These are phyloP conservation scores for Tricholaema leucomelas DNA, from an alignment of 2,113 vertebrate species.

Conservation along the genomic window DNA sequence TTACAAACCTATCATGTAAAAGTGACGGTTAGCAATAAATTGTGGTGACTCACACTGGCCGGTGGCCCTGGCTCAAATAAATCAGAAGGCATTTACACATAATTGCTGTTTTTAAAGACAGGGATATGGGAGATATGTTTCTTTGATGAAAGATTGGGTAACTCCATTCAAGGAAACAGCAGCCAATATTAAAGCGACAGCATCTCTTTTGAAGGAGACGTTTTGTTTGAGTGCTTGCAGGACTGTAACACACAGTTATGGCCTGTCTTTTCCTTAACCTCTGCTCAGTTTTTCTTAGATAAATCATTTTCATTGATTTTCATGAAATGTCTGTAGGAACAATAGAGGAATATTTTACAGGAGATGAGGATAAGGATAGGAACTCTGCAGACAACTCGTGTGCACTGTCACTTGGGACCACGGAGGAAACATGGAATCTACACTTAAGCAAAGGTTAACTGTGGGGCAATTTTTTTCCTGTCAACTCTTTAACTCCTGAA, in stretches of 20 bases:
- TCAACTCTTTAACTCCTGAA: background rate
- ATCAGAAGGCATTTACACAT: constrained; percentile 91
- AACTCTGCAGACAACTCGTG: background rate
- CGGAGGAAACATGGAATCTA: background rate
- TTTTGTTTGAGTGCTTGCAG: constrained; percentile 14
- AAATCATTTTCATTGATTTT: constrained; percentile 46
- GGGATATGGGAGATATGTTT: constrained; percentile 82
- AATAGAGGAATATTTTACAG: constrained; percentile 6
- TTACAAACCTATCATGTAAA: constrained; percentile 99
- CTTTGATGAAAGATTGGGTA: constrained; percentile 82
- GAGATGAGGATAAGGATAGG: background rate
- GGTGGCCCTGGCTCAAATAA: constrained; percentile 87
- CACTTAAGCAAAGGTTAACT: background rate
- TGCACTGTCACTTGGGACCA: background rate
- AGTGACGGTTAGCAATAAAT: constrained; percentile 98
- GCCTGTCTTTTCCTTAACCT: background rate
- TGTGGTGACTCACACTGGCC: constrained; percentile 87
- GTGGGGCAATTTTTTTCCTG: background rate
- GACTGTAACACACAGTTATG: background rate
- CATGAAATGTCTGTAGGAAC: constrained; percentile 17
- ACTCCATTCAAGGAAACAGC: constrained; percentile 77
- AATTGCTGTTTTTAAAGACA: constrained; percentile 91
- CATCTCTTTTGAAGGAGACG: constrained; percentile 20
- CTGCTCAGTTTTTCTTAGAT: background rate
- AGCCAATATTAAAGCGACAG: constrained; percentile 59